Conservation (phyloP, 2,888 invertebrate species). For the Stratiomys singularior region DNA sequence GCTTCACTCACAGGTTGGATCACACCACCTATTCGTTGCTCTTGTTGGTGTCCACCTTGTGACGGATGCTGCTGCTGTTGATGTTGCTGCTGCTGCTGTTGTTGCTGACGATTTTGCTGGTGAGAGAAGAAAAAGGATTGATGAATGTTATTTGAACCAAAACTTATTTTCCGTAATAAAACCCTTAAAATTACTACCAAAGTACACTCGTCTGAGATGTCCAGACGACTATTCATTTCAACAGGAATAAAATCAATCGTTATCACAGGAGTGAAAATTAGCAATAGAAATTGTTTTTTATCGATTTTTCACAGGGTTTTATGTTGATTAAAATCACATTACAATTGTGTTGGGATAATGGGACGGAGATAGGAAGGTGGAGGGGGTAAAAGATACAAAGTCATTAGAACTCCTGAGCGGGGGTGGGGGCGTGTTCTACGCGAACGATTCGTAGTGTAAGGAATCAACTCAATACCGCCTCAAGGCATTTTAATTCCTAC, state of each 20-base stretch:
- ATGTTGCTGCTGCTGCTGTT: constrained; percentile 52
- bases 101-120: constrained; percentile 29
- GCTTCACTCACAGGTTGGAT: constrained; percentile 55
- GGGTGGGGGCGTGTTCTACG: constrained; percentile 54
- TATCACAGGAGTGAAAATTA: neutral
- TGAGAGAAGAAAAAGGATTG: too few species aligned
- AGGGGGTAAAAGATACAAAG: constrained; percentile 28
- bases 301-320: constrained; percentile 47
- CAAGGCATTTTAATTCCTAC: too few species aligned
- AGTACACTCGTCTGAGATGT: too few species aligned
- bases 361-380: constrained; percentile 21
- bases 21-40: constrained; percentile 54
- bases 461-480: too few species aligned
- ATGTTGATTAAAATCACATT: constrained; percentile 56
- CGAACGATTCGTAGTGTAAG: too few species aligned
- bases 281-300: constrained; percentile 39
- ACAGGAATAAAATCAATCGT: neutral
- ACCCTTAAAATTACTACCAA: too few species aligned
- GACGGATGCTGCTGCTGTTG: constrained; percentile 56
- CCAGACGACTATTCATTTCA: neutral
- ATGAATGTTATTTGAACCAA: too few species aligned
- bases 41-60: constrained; percentile 59
- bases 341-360: constrained; percentile 54
- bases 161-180: too few species aligned
- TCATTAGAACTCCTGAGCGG: constrained; percentile 23